Conservation (phyloP, 2,888 invertebrate genomes). For the Erannis defoliaria region DNA sequence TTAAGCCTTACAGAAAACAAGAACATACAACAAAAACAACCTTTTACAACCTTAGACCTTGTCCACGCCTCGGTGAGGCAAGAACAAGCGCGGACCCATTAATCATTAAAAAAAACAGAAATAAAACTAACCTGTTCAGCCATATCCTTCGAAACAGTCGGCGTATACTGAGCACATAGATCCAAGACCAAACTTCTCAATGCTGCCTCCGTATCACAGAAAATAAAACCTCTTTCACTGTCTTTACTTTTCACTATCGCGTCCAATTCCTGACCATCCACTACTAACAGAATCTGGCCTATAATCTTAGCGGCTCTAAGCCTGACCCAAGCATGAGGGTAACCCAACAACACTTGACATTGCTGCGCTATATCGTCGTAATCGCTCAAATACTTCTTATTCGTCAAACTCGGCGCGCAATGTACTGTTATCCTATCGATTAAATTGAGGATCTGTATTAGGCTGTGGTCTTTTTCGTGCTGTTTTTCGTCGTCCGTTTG, state of each 20-base stretch:
- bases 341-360: conserved; percentile 90
- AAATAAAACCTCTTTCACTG: conserved; percentile 86
- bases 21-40: no score
- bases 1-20: no score
- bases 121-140: conserved; percentile 88
- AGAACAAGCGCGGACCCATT: background rate
- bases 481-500: conserved; percentile 87
- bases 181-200: conserved; percentile 90
- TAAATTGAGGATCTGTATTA: conserved; percentile 91
- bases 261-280: conserved; percentile 88
- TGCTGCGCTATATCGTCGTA: conserved; percentile 88
- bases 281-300: conserved; percentile 89
- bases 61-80: no score
- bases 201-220: conserved; percentile 86
- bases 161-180: conserved; percentile 91
- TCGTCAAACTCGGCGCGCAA: conserved; percentile 87
- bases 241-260: conserved; percentile 70
- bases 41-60: no score
- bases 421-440: conserved; percentile 89
- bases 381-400: conserved; percentile 73
- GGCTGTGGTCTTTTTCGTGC: conserved; percentile 89
- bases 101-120: background rate
- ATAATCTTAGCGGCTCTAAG: conserved; percentile 92
- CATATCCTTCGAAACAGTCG: conserved; percentile 90
- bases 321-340: conserved; percentile 96